Base-by-base conservation (phyloP, 2,113 vertebrate species). In the Sinocyclocheilus grahami region DNA sequence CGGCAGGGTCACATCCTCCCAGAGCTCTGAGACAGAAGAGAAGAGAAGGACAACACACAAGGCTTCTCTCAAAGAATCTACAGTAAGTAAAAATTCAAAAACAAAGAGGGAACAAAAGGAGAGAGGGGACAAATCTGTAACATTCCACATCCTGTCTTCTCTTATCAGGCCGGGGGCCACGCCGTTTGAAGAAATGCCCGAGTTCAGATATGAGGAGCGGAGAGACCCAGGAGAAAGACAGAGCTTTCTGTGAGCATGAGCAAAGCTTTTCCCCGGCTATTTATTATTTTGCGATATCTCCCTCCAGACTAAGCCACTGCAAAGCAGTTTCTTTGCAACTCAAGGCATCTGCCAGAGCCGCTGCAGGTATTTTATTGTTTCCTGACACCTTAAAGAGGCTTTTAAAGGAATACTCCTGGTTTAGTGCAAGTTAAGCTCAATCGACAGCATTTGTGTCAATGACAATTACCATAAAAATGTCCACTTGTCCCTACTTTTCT, bases 141-240 rank as follows among this genome's bases (percentile, higher is more conserved):
- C 84, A 86, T 79, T 65, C 12, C 69, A 79, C 86, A 88, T 87
- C 84, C 86, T 81, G 83, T 87, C 72, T 22, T 82, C 24, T 78
- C 82, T 90, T 90, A 91, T 93, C 89, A 87, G 84, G 39, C 79
- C 85, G 87, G 75, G 89, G 84, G 87, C 74, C 27, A 83, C 85
- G 81, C 83, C 84, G 80, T 91, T 83, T 85, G 79, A 90, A 90
- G 79, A 82, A 87, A 88, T 79, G 85, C 20, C 30, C 8, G 18
- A 83, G 83, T 89, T 83, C 80, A 88, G 86, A 72, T 87, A 83
- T 72, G 83, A 78, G 83, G 88, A 87, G n/a, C n/a, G n/a, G 72
- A 86, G 84, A 88, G 24, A 62, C 87, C 85, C 85, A 18, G 0
- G 55, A 85, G 82, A 92, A 88, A 90, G 87, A 92, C 51, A 62